Percentiles rank a stretch among this genome's conserved stretches.
Conservation (phyloP, 2,888 invertebrate genomes). For the Luperina nickerlii region DNA sequence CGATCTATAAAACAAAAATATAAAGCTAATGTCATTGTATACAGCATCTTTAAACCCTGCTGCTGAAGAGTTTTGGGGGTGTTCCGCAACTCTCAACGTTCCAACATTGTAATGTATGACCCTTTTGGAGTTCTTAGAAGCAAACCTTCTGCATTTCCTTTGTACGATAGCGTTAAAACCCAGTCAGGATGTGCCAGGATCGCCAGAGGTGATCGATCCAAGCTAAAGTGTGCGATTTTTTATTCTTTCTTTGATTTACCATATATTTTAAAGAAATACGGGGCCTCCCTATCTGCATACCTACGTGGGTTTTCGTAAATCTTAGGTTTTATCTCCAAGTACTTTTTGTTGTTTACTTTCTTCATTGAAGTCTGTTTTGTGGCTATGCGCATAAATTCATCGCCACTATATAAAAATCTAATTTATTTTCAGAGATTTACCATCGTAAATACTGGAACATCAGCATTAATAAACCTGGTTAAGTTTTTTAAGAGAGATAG, state of each 20-base stretch:
- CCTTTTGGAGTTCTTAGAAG: not conserved
- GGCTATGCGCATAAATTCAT: not conserved
- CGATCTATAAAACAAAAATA: not conserved
- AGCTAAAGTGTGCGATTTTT: conserved; percentile 23
- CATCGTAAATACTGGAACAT: conserved; percentile 2
- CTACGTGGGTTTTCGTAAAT: conserved; percentile 1
- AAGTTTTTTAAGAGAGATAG: conserved; percentile 10
- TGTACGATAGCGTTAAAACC: not conserved
- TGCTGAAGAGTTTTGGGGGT: not conserved
- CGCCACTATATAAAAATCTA: not conserved
- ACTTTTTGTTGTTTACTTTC: not conserved
- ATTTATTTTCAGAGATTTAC: not conserved
- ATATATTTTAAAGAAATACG: conserved; percentile 36
- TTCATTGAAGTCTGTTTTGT: no score
- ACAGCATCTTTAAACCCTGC: not conserved
- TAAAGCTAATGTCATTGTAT: not conserved
- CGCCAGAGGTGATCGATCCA: conserved; percentile 41
- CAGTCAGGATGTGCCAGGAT: conserved; percentile 20
- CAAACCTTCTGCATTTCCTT: conserved; percentile 7
- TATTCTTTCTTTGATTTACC: conserved; percentile 10
- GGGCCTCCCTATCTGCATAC: not conserved
- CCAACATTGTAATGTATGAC: not conserved
- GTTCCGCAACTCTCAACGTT: not conserved
- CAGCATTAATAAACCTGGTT: conserved; percentile 18
- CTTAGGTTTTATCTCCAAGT: not conserved